Conservation (phyloP, 1,140 invertebrate genomes). For the Calephelis virginiensis region DNA sequence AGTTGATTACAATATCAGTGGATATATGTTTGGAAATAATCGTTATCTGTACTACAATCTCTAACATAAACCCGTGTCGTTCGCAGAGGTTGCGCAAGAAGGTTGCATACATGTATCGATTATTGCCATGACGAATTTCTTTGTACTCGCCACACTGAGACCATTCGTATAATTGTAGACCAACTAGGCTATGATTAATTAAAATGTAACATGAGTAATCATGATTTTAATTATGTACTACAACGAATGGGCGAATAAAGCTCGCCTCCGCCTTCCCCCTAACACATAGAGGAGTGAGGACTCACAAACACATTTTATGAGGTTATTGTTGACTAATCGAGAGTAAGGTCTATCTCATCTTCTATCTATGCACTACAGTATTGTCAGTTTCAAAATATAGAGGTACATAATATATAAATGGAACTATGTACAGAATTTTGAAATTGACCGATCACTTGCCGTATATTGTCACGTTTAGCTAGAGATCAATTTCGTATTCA, state of each 20-base stretch:
- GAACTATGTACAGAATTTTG: no score
- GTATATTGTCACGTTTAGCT: no score
- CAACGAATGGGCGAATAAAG: neutral
- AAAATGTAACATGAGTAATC: conserved; percentile 20
- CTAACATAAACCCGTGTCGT: conserved; percentile 5
- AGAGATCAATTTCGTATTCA: no score
- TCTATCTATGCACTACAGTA: no score
- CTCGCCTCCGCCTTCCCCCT: conserved; percentile 1
- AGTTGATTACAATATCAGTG: conserved; percentile 3
- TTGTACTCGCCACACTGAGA: conserved; percentile 27
- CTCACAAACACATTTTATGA: no score
- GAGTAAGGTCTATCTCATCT: no score
- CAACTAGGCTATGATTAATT: conserved; percentile 18
- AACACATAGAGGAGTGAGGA: no score
- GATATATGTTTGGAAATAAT: neutral
- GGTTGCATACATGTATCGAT: conserved; percentile 20
- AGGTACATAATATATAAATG: no score
- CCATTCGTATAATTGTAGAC: conserved; percentile 9
- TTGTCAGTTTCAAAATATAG: no score
- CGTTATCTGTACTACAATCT: conserved; percentile 1
- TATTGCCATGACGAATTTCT: conserved; percentile 34
- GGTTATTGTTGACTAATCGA: no score
- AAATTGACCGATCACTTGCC: no score
- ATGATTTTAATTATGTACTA: neutral
- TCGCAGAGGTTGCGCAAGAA: conserved; percentile 17